Evolutionary conservation across 2,888 invertebrate species (phyloP).

Genomic region (Drosophila flavopinicola): DNA sequence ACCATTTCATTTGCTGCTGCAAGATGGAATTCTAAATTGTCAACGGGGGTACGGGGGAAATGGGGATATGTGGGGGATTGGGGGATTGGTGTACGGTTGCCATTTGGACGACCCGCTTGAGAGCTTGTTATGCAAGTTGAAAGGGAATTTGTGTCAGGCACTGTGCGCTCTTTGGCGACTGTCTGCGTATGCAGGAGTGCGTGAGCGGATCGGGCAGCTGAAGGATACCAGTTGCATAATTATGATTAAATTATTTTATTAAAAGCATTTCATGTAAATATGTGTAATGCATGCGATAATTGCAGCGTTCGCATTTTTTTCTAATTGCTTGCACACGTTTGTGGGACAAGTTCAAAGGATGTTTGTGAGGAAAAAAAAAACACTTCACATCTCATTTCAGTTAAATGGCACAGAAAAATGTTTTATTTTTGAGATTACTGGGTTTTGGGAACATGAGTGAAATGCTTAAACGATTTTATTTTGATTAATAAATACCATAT

Average conservation of each 20-base stretch:
- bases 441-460: too few relatives aligned
- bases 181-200: constrained; percentile 68
- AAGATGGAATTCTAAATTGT: constrained; percentile 65
- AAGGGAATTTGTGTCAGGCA: constrained; percentile 73
- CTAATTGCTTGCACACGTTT: constrained; percentile 56
- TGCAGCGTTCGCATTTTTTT: constrained; percentile 43
- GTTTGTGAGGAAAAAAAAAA: constrained; percentile 22
- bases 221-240: constrained; percentile 43
- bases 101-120: constrained; percentile 38
- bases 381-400: not conserved
- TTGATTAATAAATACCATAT: too few relatives aligned
- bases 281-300: constrained; percentile 55
- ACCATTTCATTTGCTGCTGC: constrained; percentile 67
- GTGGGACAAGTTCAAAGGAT: constrained; percentile 72
- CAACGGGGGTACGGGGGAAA: not conserved
- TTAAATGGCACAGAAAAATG: not conserved
- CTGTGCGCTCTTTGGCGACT: constrained; percentile 47
- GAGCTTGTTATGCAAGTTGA: constrained; percentile 69
- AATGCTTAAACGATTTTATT: too few relatives aligned
- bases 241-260: constrained; percentile 65
- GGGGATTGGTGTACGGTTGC: constrained; percentile 7
- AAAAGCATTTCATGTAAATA: constrained; percentile 50
- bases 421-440: not conserved
- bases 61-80: too few relatives aligned
- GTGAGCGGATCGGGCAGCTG: constrained; percentile 37